These are phyloP conservation scores for Harpegnathos saltator DNA, from an alignment of 1,140 invertebrate species.

Conservation along the genomic window DNA sequence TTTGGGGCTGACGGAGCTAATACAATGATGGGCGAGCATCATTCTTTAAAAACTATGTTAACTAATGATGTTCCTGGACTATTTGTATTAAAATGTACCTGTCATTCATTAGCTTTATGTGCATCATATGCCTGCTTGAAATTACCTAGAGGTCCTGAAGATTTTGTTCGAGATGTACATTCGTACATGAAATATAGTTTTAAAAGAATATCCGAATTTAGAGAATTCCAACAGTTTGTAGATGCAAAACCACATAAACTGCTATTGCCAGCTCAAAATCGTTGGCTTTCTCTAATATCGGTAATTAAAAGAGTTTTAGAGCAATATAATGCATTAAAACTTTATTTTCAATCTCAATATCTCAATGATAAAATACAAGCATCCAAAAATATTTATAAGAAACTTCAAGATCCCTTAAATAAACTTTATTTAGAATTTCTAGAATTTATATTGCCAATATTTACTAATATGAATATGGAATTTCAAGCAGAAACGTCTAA, in stretches of 20 bases:
- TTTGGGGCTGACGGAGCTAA: constrained; percentile 63
- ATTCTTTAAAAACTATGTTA: constrained; percentile 23
- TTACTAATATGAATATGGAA: constrained; percentile 26
- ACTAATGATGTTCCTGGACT: constrained; percentile 20
- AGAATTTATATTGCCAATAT: constrained; percentile 9
- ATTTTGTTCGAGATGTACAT: constrained; percentile 59
- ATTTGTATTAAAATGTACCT: constrained; percentile 52
- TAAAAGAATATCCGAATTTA: constrained; percentile 41
- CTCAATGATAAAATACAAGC: constrained; percentile 49
- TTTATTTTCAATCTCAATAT: constrained; percentile 58
- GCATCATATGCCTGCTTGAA: constrained; percentile 79
- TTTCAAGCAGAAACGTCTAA: constrained; percentile 62
- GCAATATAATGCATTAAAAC: constrained; percentile 54
- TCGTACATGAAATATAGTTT: constrained; percentile 42
- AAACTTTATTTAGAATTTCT: constrained; percentile 20
- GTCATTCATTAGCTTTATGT: constrained; percentile 79
- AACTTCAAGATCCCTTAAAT: constrained; percentile 25
- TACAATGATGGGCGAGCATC: constrained; percentile 51
- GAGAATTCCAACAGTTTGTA: constrained; percentile 49
- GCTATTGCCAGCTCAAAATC: constrained; percentile 54
- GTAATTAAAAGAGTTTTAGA: constrained; percentile 51
- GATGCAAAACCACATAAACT: constrained; percentile 62
- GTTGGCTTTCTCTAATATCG: constrained; percentile 57
- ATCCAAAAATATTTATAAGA: constrained; percentile 6
- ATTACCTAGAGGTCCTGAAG: constrained; percentile 70